Base-by-base conservation (phyloP, 2,888 invertebrate species). In the Aradus depressus region DNA sequence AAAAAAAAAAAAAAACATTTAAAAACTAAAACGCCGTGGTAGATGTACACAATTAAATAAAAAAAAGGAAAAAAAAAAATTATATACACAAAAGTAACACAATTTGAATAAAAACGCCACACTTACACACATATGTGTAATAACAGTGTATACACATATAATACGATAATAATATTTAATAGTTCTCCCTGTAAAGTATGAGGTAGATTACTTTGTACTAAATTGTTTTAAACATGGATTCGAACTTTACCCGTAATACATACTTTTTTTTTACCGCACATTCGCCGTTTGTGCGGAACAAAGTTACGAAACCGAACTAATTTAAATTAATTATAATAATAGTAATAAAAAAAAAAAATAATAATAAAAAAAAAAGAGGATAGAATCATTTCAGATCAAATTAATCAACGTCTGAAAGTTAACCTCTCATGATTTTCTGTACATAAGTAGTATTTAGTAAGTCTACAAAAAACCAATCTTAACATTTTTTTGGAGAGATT, bases 191-290 rank as follows among this genome's bases (percentile, higher is more conserved):
- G 52, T 52, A 52, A 38, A 44, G 48, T 52, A 53, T 60, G 61
- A 62, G 61, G 62, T 61, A 62, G 60, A 56, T 59, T 49, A 50
- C 49, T 60, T 59, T 61, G 62, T 60, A 60, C 62, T 62, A 58
- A 58, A 51, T 55, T 47, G 51, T 54, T 38, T 32, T 34, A 50
- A 39, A 41, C n/a, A 31, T 26, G 23, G 42, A 39, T 42, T 49
- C 42, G 39, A 28, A 49, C 49, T 41, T 39, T 19, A 41, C 49
- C 49, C 49, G 41, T 49, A 49, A 41, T 42, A 14, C 39, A 41
- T 47, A 39, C n/a, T n/a, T 47, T 21, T 38, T n/a, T n/a, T 35
- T 18, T 38, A 35, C 47, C 47, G 47, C 47, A 25, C 47, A 34
- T 38, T 34, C 47, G 23, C 47, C 47, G 37, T 47, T 38, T 35